A percentile compares a stretch with the other conserved stretches of the same genome.
Conservation (phyloP, 2,888 invertebrate genomes). For the Drosophila nr. medialis region DNA sequence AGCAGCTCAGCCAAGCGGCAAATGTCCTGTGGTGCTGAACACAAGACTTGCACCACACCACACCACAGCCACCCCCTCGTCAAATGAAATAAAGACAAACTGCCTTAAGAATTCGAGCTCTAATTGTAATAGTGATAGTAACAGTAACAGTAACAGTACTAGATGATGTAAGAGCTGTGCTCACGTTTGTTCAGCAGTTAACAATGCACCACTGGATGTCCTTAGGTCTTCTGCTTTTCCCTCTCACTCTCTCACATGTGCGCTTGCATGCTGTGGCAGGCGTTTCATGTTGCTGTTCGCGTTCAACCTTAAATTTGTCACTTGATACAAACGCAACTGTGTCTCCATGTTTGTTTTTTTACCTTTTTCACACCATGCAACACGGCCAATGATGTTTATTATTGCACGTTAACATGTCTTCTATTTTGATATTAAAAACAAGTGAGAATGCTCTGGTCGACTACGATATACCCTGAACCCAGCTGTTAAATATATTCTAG, state of each 20-base stretch:
- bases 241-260: neutral
- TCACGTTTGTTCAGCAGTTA: constrained; percentile 33
- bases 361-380: neutral
- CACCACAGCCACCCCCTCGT: neutral
- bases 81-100: neutral
- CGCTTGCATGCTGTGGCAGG: neutral
- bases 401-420: neutral
- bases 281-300: constrained; percentile 19
- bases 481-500: too few relatives aligned
- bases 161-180: constrained; percentile 37
- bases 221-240: constrained; percentile 17
- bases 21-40: constrained; percentile 60
- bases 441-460: too few relatives aligned
- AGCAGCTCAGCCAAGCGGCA: constrained; percentile 51
- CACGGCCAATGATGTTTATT: neutral
- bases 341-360: neutral
- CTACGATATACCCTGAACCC: too few relatives aligned
- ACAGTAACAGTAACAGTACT: neutral
- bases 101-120: constrained; percentile 11
- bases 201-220: constrained; percentile 19
- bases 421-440: neutral
- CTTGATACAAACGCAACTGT: constrained; percentile 13
- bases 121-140: neutral
- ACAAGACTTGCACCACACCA: neutral
- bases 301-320: constrained; percentile 22